Conservation (phyloP, 2,113 vertebrate species). For the Speoplatyrhinus poulsoni region DNA sequence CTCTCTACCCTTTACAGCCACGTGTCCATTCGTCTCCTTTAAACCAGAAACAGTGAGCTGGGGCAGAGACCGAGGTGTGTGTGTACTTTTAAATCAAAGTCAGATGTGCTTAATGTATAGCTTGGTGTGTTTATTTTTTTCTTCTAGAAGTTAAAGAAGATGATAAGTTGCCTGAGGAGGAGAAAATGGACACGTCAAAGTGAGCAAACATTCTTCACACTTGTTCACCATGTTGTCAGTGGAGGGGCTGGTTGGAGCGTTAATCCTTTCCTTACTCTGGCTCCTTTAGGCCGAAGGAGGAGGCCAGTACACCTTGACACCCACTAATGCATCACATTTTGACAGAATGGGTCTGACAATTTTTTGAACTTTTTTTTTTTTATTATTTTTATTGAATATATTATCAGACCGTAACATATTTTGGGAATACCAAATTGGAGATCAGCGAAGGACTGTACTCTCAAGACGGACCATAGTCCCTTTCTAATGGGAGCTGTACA, state of each 20-base stretch:
- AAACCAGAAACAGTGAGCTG: too few species aligned
- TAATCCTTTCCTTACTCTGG: constrained; percentile 35
- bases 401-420: constrained; percentile 9
- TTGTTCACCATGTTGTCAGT: constrained; percentile 1
- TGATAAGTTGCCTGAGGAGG: constrained; percentile 75
- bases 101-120: background rate
- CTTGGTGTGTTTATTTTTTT: background rate
- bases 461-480: constrained; percentile 20
- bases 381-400: too few species aligned
- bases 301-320: constrained; percentile 75
- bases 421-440: constrained; percentile 36
- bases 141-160: constrained; percentile 77
- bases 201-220: constrained; percentile 46
- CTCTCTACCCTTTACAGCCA: too few species aligned
- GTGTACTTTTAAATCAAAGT: background rate
- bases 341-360: constrained; percentile 19
- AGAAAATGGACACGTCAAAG: constrained; percentile 83
- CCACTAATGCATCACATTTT: constrained; percentile 19
- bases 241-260: background rate
- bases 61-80: too few species aligned
- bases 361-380: constrained; percentile 1
- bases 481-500: constrained; percentile 9
- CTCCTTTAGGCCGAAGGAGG: constrained; percentile 76
- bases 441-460: constrained; percentile 39
- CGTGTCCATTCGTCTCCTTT: too few species aligned